phyloP scores from a whole-genome alignment of 2,113 vertebrate species.

The Myrmophylax atrothorax region DNA sequence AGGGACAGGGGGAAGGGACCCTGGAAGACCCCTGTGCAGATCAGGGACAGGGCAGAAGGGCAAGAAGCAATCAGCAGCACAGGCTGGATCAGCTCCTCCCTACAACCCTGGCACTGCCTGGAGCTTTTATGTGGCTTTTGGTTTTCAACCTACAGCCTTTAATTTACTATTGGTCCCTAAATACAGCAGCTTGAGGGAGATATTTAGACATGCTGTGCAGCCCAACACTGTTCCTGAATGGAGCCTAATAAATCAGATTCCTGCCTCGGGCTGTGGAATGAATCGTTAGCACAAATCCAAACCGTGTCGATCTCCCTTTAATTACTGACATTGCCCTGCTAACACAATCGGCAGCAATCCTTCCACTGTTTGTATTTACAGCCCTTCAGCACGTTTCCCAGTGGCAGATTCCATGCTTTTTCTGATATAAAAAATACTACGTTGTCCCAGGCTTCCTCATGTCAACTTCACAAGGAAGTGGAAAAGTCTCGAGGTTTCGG shows the following conservation, averaged over 20 bases:
- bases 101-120: neutral
- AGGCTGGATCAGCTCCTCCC: neutral
- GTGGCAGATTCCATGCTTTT: neutral
- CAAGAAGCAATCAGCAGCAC: neutral
- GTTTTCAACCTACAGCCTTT: neutral
- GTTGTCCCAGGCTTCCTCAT: accelerated
- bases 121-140: neutral
- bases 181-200: neutral
- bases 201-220: neutral
- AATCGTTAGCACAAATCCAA: neutral
- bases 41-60: neutral
- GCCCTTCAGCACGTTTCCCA: neutral
- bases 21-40: neutral
- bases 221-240: neutral
- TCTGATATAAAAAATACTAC: neutral
- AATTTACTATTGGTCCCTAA: neutral
- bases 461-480: neutral
- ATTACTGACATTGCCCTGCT: neutral
- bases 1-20: neutral
- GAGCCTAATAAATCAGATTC: neutral
- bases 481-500: neutral
- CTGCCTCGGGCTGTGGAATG: neutral
- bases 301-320: neutral
- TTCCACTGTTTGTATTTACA: neutral
- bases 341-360: neutral